Evolutionary conservation across 1,140 invertebrate genomes (phyloP).

Genomic region (Aphelenchoides fujianensis): DNA sequence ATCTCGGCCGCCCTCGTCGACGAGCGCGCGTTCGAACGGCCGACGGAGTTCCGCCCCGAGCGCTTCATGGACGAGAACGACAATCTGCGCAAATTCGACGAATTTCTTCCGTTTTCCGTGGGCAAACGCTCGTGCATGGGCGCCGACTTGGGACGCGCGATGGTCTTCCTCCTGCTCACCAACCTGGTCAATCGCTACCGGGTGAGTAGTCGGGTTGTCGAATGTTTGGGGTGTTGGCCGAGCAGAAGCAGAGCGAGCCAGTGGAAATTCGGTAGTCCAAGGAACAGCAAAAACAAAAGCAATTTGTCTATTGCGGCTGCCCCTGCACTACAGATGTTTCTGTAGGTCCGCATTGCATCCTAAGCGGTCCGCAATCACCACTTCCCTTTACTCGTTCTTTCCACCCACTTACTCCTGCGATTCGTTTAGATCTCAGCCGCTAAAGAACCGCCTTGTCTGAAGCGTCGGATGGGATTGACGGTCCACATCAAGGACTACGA

Average conservation of each 20-base stretch:
- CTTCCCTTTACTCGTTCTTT: too few relatives aligned
- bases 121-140: slow-evolving; percentile 20
- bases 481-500: background rate
- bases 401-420: too few relatives aligned
- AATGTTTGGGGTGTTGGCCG: too few relatives aligned
- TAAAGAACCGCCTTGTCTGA: background rate
- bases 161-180: background rate
- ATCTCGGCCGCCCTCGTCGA: background rate
- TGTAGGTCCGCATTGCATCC: too few relatives aligned
- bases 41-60: background rate
- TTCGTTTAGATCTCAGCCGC: background rate
- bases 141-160: background rate
- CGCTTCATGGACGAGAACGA: slow-evolving; percentile 13
- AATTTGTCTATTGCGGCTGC: too few relatives aligned
- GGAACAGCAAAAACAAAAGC: too few relatives aligned
- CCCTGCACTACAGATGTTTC: too few relatives aligned
- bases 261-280: too few relatives aligned
- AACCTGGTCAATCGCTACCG: slow-evolving; percentile 3
- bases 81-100: too few relatives aligned
- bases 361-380: too few relatives aligned
- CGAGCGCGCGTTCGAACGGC: background rate
- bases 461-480: background rate
- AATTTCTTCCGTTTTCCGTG: slow-evolving; percentile 14
- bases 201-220: too few relatives aligned
- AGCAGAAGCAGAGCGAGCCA: too few relatives aligned